Base-by-base conservation (phyloP, 1,140 invertebrate species). In the Hyphantria cunea region DNA sequence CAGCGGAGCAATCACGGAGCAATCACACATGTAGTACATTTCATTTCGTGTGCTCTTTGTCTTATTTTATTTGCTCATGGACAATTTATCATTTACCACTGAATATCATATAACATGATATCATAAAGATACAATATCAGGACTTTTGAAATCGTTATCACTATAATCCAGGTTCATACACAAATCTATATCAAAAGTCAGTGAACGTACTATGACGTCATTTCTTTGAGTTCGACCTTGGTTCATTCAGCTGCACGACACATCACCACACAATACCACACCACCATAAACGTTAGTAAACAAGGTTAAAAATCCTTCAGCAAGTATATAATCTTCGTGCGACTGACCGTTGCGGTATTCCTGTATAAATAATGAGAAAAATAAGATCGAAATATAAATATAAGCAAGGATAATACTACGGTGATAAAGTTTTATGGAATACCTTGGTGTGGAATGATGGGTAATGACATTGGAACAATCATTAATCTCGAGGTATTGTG, bases 301-400 rank as follows among this genome's bases (percentile, higher is more conserved):
- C 48, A 58, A 25, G 33, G 54, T 48, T 58, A 8, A 58, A 12
- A 17, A 3, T 47, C 2, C 13, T 9, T 34, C 32, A 31, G 10
- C 32, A 58, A 11, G 0, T 8, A 8, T 8, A 14, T 7, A 15
- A n/a, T 9, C 17, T 3, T 25, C 17, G 17, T 0, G 54, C 17
- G 32, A 58, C 11, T 47, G 54, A 55, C 53, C 53, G 53, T 32
- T 34, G 41, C 6, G 41, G 53, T 39, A 55, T 55, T 55, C 45
- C 45, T 41, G 53, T 25, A 55, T 55, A 55, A 9, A 25, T 25
- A 25, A 25, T 25, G 17, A 9, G 33, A 55, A 53, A 53, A 55
- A 55, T 32, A 33, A 42, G 13, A 45, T n/a, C n/a, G n/a, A n/a
- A n/a, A n/a, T 37, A 11, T 55, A 25, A 25, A 25, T 25, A 25